Evolutionary conservation across 2,797 vertebrate species (phyloP), one percentile per base, ranked within the genome.

Genomic region (Oreonectes daqikongensis): DNA sequence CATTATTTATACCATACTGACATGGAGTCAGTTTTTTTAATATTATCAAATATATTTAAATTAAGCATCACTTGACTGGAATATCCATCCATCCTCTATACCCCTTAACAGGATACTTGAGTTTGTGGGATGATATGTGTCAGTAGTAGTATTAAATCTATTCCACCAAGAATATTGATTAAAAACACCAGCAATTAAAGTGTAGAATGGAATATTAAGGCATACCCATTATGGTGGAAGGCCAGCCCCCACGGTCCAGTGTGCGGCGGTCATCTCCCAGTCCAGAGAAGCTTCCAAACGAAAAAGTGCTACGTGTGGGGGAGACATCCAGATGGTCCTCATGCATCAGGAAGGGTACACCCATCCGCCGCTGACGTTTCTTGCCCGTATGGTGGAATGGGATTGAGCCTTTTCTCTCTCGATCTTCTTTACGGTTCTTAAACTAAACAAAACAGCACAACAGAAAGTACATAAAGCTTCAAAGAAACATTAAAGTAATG

Each of bases 251-350:
- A 15, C 96, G 96, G 38, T 99, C 98, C 65, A 99, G 89, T 69
- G 93, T 83, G 26, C 97, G 93, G 2, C 96, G 92, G 24, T 99
- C 97, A n/a, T 99, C 97, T 0, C 96, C 97, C 0, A 97, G 90
- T 10, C 96, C 97, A 15, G 97, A 98, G 90, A 99, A 97, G 85
- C 97, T 98, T 5, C 96, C 95, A 0, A 99, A 99, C 63, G 98
- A 99, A 89, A 99, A 99, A 1, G 96, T 95, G 90, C 97, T 99
- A 48, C 97, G 95, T 2, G 98, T 99, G 4, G 98, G 98, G 0
- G 97, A 99, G 22, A 99, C 96, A 14, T 99, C 98, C 84, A 98
- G 84, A 82, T 98, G 96, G 77, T 99, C 97, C 44, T 99, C 98
- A 0, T 99, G 97, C 24, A 97, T 92, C 26, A 99, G 90, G 88